Evolutionary conservation across 1,140 invertebrate genomes (phyloP).

Genomic region (Ceratosolen solmsi): DNA sequence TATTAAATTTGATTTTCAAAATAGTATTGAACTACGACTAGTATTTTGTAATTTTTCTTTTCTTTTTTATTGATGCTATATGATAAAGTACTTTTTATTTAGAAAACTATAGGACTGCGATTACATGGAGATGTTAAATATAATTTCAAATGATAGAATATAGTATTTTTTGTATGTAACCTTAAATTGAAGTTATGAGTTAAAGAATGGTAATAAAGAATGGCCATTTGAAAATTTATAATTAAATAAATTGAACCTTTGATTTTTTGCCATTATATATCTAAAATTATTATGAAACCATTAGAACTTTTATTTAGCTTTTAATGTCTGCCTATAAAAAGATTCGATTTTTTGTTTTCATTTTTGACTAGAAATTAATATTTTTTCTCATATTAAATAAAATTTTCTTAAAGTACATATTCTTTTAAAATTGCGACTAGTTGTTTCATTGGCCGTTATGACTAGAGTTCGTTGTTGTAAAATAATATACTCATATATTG

Average conservation of each 20-base stretch:
- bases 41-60: slow-evolving; percentile 9
- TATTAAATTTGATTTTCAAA: slow-evolving; percentile 34
- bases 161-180: not conserved
- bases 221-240: slow-evolving; percentile 45
- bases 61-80: too few relatives aligned
- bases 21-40: slow-evolving; percentile 28
- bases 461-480: slow-evolving; percentile 18
- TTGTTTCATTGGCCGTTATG: not conserved
- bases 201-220: not conserved
- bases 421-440: slow-evolving; percentile 8
- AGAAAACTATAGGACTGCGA: not conserved
- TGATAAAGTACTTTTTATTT: not conserved
- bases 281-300: slow-evolving; percentile 48
- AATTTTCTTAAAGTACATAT: slow-evolving; percentile 25
- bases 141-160: slow-evolving; percentile 20
- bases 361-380: slow-evolving; percentile 48
- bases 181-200: slow-evolving; percentile 11
- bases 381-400: slow-evolving; percentile 37
- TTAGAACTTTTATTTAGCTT: slow-evolving; percentile 19
- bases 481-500: not conserved
- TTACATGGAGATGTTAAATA: slow-evolving; percentile 9
- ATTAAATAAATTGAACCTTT: slow-evolving; percentile 47
- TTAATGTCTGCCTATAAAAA: slow-evolving; percentile 34
- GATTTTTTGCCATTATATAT: slow-evolving; percentile 35
- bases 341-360: slow-evolving; percentile 42